These are phyloP conservation scores for Microtus ochrogaster DNA, from an alignment of 2,113 vertebrate genomes.

Conservation along the genomic window DNA sequence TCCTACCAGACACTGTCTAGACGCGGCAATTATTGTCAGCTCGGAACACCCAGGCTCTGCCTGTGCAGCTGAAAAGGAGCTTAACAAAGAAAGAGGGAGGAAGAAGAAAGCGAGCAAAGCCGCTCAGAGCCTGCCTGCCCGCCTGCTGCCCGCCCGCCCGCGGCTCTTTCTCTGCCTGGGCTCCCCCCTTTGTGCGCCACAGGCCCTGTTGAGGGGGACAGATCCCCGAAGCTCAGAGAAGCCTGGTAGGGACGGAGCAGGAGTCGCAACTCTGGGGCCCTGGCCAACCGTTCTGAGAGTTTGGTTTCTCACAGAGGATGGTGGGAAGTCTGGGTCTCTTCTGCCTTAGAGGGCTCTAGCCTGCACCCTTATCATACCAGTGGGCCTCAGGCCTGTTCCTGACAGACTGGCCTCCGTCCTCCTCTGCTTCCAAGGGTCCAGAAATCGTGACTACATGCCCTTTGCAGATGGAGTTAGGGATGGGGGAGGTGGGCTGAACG, in stretches of 20 bases:
- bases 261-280: not conserved
- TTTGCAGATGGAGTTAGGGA: not conserved
- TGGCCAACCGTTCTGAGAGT: not conserved
- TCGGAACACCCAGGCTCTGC: slow-evolving; percentile 93
- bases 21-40: slow-evolving; percentile 96
- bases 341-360: not conserved
- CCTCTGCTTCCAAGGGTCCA: not conserved
- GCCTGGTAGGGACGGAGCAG: not conserved
- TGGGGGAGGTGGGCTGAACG: not conserved
- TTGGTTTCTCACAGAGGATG: not conserved
- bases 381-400: not conserved
- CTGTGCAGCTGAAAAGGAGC: slow-evolving; percentile 91
- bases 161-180: slow-evolving; percentile 64
- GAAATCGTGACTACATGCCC: not conserved
- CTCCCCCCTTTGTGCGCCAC: slow-evolving; percentile 36
- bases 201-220: not conserved
- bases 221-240: not conserved
- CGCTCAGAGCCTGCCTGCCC: slow-evolving; percentile 71
- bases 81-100: slow-evolving; percentile 87
- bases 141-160: slow-evolving; percentile 48
- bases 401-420: not conserved
- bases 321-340: not conserved
- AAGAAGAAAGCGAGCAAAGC: slow-evolving; percentile 78
- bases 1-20: slow-evolving; percentile 97
- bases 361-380: not conserved